Evolutionary conservation across 2,888 invertebrate genomes (phyloP).

Genomic region (Cyrtodaria siliqua): DNA sequence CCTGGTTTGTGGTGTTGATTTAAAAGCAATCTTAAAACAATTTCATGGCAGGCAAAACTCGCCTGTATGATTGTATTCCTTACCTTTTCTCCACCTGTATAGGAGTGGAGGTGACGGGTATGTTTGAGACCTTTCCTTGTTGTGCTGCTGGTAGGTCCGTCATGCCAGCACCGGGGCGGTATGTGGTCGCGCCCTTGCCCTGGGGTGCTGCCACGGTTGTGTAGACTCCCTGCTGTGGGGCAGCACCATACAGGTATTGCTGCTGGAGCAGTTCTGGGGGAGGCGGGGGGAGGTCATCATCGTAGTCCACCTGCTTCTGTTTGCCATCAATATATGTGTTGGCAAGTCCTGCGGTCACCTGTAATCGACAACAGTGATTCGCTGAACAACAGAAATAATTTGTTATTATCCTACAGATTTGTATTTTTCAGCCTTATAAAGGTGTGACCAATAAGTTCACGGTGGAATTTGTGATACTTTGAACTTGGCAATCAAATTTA

Average conservation of each 20-base stretch:
- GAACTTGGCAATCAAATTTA: too few species aligned
- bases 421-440: too few species aligned
- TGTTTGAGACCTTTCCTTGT: conserved; percentile 69
- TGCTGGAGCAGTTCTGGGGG: conserved; percentile 81
- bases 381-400: too few species aligned
- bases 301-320: conserved; percentile 57
- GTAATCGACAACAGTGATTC: too few species aligned
- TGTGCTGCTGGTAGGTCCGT: conserved; percentile 71
- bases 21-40: too few species aligned
- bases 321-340: conserved; percentile 64
- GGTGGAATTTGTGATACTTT: too few species aligned
- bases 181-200: conserved; percentile 61
- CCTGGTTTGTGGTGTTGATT: too few species aligned
- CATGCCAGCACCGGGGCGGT: conserved; percentile 77
- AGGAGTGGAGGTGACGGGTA: conserved; percentile 75
- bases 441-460: too few species aligned
- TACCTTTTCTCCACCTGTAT: conserved; percentile 71
- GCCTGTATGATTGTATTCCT: too few species aligned
- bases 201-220: conserved; percentile 68
- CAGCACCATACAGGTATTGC: conserved; percentile 80
- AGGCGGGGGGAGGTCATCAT: conserved; percentile 74
- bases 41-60: too few species aligned
- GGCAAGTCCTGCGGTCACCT: conserved; percentile 73
- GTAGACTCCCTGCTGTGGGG: conserved; percentile 78
- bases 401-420: too few species aligned